Conservation (phyloP, 2,113 vertebrate genomes). For the Aphelocoma coerulescens region DNA sequence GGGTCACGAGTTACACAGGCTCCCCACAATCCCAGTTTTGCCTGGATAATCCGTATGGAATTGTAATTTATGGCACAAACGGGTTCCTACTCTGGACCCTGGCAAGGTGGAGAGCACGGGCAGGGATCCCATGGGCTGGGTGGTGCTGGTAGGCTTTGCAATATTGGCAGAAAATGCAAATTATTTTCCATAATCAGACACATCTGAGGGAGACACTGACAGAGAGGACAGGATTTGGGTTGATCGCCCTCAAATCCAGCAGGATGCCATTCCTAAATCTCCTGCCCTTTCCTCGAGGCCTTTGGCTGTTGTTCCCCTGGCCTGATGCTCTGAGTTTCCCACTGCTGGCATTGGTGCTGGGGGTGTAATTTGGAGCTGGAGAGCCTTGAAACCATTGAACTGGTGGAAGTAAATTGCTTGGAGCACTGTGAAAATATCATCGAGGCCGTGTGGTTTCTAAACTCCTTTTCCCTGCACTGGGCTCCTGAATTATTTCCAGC, state of each 20-base stretch:
- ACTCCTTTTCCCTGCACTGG: slow-evolving; percentile 77
- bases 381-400: slow-evolving; percentile 75
- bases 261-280: slow-evolving; percentile 50
- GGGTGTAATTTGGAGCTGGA: slow-evolving; percentile 72
- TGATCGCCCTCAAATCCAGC: neutral
- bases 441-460: slow-evolving; percentile 87
- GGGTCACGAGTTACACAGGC: neutral
- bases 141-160: neutral
- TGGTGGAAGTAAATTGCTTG: slow-evolving; percentile 84
- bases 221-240: neutral
- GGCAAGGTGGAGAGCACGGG: neutral
- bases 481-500: slow-evolving; percentile 92
- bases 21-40: neutral
- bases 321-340: slow-evolving; percentile 56
- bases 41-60: neutral
- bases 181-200: neutral
- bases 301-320: slow-evolving; percentile 54
- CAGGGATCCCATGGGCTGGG: neutral
- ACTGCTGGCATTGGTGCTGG: slow-evolving; percentile 52
- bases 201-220: neutral
- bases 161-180: neutral
- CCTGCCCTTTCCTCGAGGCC: slow-evolving; percentile 62
- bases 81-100: neutral
- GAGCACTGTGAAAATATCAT: slow-evolving; percentile 88
- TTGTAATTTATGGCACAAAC: neutral